phyloP scores from a whole-genome alignment of 2,888 invertebrate genomes.

The Nematopogon swammerdamellus region DNA sequence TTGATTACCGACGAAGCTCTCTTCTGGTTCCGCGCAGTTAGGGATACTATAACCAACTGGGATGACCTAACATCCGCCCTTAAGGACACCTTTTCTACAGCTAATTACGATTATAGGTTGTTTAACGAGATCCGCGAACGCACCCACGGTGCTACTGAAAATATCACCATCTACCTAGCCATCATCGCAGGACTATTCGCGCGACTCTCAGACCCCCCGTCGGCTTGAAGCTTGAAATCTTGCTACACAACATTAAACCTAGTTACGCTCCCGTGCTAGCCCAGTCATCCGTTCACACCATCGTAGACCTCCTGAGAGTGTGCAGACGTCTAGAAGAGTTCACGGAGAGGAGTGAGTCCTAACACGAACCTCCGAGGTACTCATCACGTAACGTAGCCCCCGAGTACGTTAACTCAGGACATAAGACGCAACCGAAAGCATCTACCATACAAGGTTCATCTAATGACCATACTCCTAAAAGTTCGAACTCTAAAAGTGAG shows the following conservation, averaged over 20 bases:
- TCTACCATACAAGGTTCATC: too few relatives aligned
- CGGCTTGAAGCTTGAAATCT: conserved; percentile 13
- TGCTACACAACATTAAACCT: conserved; percentile 8
- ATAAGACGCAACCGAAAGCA: too few relatives aligned
- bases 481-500: too few relatives aligned
- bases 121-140: conserved; percentile 2
- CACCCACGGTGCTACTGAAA: conserved; percentile 5
- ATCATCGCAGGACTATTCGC: conserved; percentile 15
- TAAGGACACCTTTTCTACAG: background rate
- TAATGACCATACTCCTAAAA: too few relatives aligned
- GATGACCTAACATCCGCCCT: background rate
- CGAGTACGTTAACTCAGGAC: background rate
- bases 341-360: background rate
- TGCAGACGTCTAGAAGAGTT: background rate
- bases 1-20: conserved; percentile 7
- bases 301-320: background rate
- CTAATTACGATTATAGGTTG: conserved; percentile 2
- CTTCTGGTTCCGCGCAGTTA: conserved; percentile 4
- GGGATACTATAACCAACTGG: conserved; percentile 1
- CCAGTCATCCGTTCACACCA: background rate
- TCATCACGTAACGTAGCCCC: background rate
- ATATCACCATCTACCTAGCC: conserved; percentile 10
- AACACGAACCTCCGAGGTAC: background rate
- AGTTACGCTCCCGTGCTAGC: conserved; percentile 3
- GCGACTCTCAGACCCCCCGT: conserved; percentile 7